Percentiles rank a stretch among this genome's conserved stretches.
phyloP scores from a whole-genome alignment of 2,113 vertebrate genomes.

The Cinclus cinclus region DNA sequence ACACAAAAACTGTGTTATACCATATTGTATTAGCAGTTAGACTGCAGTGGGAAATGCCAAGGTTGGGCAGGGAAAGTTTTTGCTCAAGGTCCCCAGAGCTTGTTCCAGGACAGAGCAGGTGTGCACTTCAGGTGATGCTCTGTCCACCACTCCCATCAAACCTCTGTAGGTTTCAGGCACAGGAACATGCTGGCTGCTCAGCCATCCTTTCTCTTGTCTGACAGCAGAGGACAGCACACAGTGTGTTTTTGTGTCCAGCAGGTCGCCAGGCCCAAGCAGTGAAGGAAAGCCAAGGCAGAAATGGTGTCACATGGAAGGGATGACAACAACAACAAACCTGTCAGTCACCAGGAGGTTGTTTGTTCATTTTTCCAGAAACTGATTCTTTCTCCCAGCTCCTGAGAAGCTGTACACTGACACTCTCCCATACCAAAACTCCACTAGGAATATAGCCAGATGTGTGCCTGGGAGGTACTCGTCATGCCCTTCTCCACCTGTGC shows the following conservation, averaged over 20 bases:
- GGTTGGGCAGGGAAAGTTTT: not conserved
- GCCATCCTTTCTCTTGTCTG: not conserved
- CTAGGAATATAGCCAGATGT: not conserved
- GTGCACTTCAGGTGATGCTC: not conserved
- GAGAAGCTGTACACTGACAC: not conserved
- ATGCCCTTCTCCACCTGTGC: not conserved
- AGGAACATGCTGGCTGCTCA: not conserved
- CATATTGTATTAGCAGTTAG: not conserved
- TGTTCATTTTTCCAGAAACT: not conserved
- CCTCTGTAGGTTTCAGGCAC: not conserved
- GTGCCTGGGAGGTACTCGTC: not conserved
- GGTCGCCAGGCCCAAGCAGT: not conserved
- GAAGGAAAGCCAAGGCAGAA: not conserved
- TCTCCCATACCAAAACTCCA: not conserved
- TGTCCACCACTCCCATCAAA: not conserved
- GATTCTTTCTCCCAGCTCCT: not conserved
- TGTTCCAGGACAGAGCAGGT: not conserved
- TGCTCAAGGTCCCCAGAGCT: not conserved
- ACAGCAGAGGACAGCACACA: not conserved
- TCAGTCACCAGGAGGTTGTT: not conserved
- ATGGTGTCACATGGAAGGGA: rapidly evolving
- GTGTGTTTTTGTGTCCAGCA: not conserved
- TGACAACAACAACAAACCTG: not conserved
- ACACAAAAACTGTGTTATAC: not conserved
- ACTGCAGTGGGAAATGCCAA: not conserved